Evolutionary conservation across 2,113 vertebrate genomes (phyloP), one percentile per base, ranked within the genome.

Genomic region (Colistium nudipinnis): DNA sequence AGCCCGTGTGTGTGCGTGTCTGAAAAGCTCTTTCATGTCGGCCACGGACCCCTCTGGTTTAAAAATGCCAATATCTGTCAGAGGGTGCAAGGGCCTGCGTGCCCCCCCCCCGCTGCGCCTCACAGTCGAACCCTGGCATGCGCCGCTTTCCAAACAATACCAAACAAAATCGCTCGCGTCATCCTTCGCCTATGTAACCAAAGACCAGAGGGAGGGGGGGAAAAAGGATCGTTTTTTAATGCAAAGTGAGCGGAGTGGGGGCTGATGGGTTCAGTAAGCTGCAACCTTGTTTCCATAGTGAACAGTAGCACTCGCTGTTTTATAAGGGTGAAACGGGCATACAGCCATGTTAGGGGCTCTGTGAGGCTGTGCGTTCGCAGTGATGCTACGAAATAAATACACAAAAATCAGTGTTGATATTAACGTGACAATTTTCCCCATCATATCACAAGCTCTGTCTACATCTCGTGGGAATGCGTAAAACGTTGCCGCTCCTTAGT

Each of bases 21-120:
- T 88, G 85, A 82, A 93, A 93, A 93, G 92, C 92, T 93, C 91
- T 92, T 89, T 89, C 81, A 84, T 82, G 81, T 84, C 82, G 78
- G 88, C 76, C 84, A 74, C 9, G 52, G 80, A 83, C 83, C 67
- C 70, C 89, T 86, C 85, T 44, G 80, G 83, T 87, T 77, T 45
- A 88, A 89, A 88, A 89, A 85, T 62, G 86, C 87, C 89, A 64
- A 92, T 91, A 90, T 68, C 71, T 76, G 81, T 89, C 62, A 85
- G 49, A 62, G 71, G 83, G 56, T 57, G 62, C 84, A 67, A 49
- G 38, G 71, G 73, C 80, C 78, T 43, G 59, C 74, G 52, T n/a
- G n/a, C n/a, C 30, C 62, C n/a, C 59, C 78, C 63, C 86, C 90
- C 24, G 75, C 88, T 86, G 91, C 12, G 85, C 52, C 55, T 70